These are phyloP conservation scores for Danio albolineatus DNA, from an alignment of 2,797 vertebrate species.

Conservation along the genomic window DNA sequence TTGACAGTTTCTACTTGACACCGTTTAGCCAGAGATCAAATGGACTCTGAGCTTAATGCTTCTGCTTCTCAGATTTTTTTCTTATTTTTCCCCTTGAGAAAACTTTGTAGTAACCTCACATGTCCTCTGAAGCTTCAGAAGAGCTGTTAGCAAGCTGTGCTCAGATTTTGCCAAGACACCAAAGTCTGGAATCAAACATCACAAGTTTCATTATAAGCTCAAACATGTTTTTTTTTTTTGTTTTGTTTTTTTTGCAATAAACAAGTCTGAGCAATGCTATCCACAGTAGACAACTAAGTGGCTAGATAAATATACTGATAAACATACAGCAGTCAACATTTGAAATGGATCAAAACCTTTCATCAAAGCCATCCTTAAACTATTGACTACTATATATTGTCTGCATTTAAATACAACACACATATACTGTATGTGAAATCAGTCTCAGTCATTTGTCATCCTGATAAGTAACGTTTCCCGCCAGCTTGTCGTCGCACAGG, in stretches of 20 bases:
- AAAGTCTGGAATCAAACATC: neutral
- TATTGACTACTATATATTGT: too few relatives aligned
- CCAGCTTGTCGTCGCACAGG: slow-evolving; percentile 26
- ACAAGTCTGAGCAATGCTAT: neutral
- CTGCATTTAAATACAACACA: slow-evolving; percentile 45
- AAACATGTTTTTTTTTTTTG: slow-evolving; percentile 25
- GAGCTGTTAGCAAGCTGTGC: slow-evolving; percentile 14
- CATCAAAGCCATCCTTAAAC: too few relatives aligned
- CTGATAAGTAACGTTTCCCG: slow-evolving; percentile 26
- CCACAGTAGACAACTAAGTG: neutral
- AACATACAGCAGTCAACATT: too few relatives aligned
- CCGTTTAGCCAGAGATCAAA: slow-evolving; percentile 8
- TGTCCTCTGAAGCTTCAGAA: slow-evolving; percentile 13
- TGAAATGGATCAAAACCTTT: too few relatives aligned
- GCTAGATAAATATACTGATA: too few relatives aligned
- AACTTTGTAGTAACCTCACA: neutral
- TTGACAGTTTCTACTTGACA: neutral
- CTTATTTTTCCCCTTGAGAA: neutral
- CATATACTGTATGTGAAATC: slow-evolving; percentile 42
- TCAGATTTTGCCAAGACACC: slow-evolving; percentile 18
- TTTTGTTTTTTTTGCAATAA: neutral
- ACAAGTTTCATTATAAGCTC: neutral
- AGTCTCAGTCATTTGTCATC: slow-evolving; percentile 45
- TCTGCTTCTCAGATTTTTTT: neutral
- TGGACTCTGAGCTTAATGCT: neutral